Percentiles rank a stretch among this genome's conserved stretches.
phyloP scores from a whole-genome alignment of 2,888 invertebrate species.

The Eurytoma adleriae region DNA sequence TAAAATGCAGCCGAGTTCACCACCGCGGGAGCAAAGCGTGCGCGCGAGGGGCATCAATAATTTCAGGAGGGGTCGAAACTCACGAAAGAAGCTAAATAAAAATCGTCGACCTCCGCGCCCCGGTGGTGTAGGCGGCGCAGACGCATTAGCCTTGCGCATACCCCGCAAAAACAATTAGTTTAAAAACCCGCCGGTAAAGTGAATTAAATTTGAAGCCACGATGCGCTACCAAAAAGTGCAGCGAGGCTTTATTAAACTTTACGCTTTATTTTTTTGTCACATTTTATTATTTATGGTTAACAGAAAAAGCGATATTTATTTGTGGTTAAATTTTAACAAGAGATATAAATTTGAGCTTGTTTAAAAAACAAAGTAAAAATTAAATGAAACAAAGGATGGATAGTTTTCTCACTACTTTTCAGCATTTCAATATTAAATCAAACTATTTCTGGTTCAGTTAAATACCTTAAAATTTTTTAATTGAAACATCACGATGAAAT shows the following conservation, averaged over 20 bases:
- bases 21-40: not conserved
- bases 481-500: constrained; percentile 11
- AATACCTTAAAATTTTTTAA: constrained; percentile 14
- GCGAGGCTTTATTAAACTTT: no score
- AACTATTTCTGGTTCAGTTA: not conserved
- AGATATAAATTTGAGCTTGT: no score
- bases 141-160: not conserved
- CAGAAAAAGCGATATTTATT: no score
- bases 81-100: constrained; percentile 2
- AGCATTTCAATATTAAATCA: not conserved
- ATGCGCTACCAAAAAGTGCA: no score
- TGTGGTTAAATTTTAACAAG: no score
- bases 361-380: no score
- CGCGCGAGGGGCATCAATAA: constrained; percentile 1
- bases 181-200: constrained; percentile 18
- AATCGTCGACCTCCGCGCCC: not conserved
- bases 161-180: constrained; percentile 23
- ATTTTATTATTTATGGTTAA: no score
- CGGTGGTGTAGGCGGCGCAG: not conserved
- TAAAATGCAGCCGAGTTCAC: constrained; percentile 44
- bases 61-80: not conserved
- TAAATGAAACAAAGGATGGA: no score
- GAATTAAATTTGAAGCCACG: constrained; percentile 10
- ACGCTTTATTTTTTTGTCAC: no score
- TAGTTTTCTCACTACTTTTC: no score